Conservation (phyloP, 2,113 vertebrate genomes). For the Cyanistes caeruleus region DNA sequence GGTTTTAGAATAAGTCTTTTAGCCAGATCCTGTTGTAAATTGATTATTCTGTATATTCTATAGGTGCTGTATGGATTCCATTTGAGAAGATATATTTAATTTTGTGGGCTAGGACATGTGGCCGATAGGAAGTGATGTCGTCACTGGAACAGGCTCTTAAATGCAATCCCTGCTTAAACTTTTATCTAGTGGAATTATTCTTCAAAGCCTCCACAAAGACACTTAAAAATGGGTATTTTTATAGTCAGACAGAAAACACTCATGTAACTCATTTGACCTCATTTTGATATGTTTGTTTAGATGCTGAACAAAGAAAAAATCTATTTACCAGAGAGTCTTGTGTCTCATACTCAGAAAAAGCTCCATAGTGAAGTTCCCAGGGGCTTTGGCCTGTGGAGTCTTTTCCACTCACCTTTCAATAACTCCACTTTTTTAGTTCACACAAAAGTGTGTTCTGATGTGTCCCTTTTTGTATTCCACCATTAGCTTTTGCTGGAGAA, state of each 20-base stretch:
- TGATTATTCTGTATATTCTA: neutral
- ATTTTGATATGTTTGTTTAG: neutral
- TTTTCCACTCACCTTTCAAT: neutral
- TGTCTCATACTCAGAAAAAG: neutral
- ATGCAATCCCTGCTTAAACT: neutral
- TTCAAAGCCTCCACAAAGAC: neutral
- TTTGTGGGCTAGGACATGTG: neutral
- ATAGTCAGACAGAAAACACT: neutral
- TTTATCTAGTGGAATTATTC: neutral
- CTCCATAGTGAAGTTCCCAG: neutral
- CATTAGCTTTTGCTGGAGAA: neutral
- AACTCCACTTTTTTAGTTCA: neutral
- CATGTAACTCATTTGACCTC: neutral
- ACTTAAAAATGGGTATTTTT: neutral
- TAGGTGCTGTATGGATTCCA: neutral
- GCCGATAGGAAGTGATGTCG: neutral
- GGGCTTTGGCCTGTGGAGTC: neutral
- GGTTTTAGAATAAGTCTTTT: neutral
- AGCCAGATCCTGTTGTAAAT: neutral
- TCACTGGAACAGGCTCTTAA: neutral
- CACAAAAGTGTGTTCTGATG: neutral
- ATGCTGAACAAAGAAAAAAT: neutral
- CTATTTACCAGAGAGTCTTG: neutral
- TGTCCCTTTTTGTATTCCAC: neutral
- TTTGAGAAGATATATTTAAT: neutral